Conservation (phyloP, 2,113 vertebrate species). For the Tor tambroides region DNA sequence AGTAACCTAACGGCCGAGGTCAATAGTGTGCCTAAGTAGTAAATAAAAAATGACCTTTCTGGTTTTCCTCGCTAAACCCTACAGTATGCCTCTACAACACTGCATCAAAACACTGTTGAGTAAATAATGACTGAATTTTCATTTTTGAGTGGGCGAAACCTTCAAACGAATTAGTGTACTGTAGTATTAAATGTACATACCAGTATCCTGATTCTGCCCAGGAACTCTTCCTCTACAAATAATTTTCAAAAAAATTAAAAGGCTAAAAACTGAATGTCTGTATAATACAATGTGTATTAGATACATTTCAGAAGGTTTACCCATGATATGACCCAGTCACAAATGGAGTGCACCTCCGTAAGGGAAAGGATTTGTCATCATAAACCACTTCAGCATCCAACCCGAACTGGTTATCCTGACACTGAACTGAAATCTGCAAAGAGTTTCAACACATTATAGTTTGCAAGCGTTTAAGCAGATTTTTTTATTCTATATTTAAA, state of each 20-base stretch:
- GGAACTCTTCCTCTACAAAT: neutral
- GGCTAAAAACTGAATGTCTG: neutral
- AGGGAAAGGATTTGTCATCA: neutral
- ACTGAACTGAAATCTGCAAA: conserved; percentile 37
- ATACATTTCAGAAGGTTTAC: neutral
- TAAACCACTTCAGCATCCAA: conserved; percentile 35
- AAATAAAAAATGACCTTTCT: too few relatives aligned
- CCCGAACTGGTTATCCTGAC: conserved; percentile 43
- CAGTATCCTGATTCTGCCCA: neutral
- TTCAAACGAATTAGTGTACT: too few relatives aligned
- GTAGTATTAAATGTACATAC: neutral
- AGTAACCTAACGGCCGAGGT: too few relatives aligned
- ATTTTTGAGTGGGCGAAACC: too few relatives aligned
- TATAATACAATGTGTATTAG: neutral
- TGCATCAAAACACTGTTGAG: too few relatives aligned
- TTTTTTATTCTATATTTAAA: neutral
- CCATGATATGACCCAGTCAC: neutral
- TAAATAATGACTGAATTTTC: too few relatives aligned
- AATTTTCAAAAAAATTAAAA: neutral
- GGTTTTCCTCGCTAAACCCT: too few relatives aligned
- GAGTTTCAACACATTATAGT: neutral
- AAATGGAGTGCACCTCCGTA: conserved; percentile 42
- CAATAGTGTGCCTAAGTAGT: too few relatives aligned
- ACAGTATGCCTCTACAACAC: too few relatives aligned
- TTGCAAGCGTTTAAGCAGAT: neutral